Evolutionary conservation across 2,797 vertebrate species (phyloP), one percentile per base, ranked within the genome.

Genomic region (Aratinga solstitialis): DNA sequence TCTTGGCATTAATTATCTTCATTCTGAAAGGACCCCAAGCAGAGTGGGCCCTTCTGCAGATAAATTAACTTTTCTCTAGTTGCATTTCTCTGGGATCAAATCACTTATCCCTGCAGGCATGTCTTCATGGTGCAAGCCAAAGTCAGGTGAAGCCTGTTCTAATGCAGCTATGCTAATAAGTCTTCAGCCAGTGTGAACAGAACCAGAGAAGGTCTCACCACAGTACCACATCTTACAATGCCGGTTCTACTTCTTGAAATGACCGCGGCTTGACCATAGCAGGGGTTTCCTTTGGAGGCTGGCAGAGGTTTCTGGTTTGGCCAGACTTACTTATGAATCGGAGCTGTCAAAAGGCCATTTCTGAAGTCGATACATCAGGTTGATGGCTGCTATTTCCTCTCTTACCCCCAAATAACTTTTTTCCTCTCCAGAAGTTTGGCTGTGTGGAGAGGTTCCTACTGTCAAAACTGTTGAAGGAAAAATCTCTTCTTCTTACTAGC

Each of bases 161-260:
- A 34, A 38, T 48, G 66, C 34, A 71, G 30, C 45, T 58, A 7
- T 0, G 1, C 32, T 29, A 3, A 2, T 21, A 32, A 27, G 40
- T 47, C 61, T 61, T 61, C 53, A 74, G 26, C 34, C 54, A 29
- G 29, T 1, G 0, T 67, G 47, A 74, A 45, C 34, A 47, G 26
- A 78, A 18, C 38, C 61, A 59, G 34, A 21, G 53, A 42, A 51
- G 38, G 21, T 62, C 59, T 53, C 22, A 36, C 34, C 40, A 32
- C 24, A 9, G 20, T 17, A 19, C 22, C 34, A 53, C 42, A 15
- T 61, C 62, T 66, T 63, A 27, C 42, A 69, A 5, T 0, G 0
- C 50, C 1, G 0, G 7, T 77, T 36, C 58, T 26, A 16, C 40
- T 47, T 82, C 36, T 42, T 75, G 63, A 40, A 71, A 47, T 2